Conservation (phyloP, 2,113 vertebrate species). For the Corythaeola cristata region DNA sequence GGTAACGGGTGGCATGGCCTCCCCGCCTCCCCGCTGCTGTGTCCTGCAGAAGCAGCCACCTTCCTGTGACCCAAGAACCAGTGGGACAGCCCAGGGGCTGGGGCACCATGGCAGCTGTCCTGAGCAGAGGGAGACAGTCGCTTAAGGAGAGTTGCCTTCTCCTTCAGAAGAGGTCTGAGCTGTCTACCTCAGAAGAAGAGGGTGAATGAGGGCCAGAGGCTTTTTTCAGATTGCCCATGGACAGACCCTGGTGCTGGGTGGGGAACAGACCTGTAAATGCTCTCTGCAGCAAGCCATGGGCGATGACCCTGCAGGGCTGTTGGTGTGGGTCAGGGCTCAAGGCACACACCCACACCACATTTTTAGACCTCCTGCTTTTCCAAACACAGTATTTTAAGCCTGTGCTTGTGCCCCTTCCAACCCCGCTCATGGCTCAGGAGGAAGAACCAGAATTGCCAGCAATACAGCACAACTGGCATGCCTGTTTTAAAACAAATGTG, state of each 20-base stretch:
- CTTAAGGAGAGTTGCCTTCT: neutral
- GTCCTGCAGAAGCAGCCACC: neutral
- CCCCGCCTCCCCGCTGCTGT: accelerated
- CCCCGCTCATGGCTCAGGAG: accelerated
- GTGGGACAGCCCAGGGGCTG: neutral
- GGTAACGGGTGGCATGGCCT: neutral
- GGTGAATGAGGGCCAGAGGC: neutral
- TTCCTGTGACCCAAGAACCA: neutral
- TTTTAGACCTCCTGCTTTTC: neutral
- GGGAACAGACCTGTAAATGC: neutral
- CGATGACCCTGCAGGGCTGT: neutral
- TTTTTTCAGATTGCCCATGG: neutral
- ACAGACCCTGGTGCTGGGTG: neutral
- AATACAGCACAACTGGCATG: neutral
- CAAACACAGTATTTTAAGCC: neutral
- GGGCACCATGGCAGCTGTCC: neutral
- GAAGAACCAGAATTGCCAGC: neutral
- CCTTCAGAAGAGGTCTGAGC: neutral
- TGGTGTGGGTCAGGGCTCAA: neutral
- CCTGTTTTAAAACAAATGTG: neutral
- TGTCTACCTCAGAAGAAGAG: neutral
- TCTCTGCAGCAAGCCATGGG: neutral
- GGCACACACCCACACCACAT: neutral
- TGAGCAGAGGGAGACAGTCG: accelerated
- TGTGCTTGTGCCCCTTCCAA: neutral